A percentile compares a stretch with the other conserved stretches of the same genome.
These are phyloP conservation scores for Stictocephala bisonia DNA, from an alignment of 2,888 invertebrate genomes.

Conservation along the genomic window DNA sequence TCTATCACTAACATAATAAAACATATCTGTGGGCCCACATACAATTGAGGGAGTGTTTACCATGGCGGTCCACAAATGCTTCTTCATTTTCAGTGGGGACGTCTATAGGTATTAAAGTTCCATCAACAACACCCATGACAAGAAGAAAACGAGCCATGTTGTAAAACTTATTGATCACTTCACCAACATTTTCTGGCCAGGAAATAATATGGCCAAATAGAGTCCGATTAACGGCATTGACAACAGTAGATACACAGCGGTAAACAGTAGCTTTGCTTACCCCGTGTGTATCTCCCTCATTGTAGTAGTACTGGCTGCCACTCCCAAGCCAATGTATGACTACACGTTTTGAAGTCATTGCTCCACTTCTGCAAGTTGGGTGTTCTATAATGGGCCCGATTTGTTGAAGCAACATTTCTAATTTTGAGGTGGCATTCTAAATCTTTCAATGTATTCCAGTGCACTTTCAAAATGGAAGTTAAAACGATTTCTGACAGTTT, in stretches of 20 bases:
- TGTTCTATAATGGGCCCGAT: no score
- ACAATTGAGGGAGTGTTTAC: slow-evolving; percentile 51
- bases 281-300: slow-evolving; percentile 58
- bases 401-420: no score
- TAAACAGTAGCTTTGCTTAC: slow-evolving; percentile 56
- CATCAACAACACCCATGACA: slow-evolving; percentile 46
- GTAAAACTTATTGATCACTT: slow-evolving; percentile 29
- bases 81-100: slow-evolving; percentile 54
- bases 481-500: no score
- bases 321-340: slow-evolving; percentile 55
- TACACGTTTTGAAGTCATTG: not conserved
- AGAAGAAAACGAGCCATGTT: slow-evolving; percentile 31
- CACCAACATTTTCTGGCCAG: slow-evolving; percentile 39
- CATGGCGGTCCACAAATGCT: slow-evolving; percentile 57
- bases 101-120: slow-evolving; percentile 56
- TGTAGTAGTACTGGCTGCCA: slow-evolving; percentile 52
- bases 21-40: not conserved
- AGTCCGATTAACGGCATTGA: slow-evolving; percentile 51
- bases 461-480: no score
- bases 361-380: no score
- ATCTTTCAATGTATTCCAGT: no score
- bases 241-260: slow-evolving; percentile 52
- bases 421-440: no score
- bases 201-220: slow-evolving; percentile 52
- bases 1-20: slow-evolving; percentile 54